Evolutionary conservation across 2,797 vertebrate genomes (phyloP).

Genomic region (Alca torda): DNA sequence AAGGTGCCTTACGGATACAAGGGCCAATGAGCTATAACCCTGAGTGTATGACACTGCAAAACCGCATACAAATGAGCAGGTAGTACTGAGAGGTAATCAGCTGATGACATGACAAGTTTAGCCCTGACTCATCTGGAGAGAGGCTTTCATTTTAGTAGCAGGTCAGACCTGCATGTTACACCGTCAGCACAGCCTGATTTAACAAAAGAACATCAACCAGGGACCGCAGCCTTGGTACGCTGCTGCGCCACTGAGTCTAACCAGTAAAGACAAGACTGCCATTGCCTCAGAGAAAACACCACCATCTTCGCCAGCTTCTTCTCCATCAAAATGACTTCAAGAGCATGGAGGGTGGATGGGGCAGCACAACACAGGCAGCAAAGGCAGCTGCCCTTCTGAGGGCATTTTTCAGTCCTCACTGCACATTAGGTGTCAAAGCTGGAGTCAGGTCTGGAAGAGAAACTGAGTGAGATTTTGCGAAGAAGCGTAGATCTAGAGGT

Average conservation of each 20-base stretch:
- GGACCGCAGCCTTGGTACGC: background rate
- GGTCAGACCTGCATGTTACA: background rate
- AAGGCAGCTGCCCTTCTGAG: background rate
- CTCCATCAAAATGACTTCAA: background rate
- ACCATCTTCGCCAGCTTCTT: background rate
- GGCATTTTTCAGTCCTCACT: background rate
- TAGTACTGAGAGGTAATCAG: background rate
- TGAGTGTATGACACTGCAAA: background rate
- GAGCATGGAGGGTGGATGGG: accelerated
- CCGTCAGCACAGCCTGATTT: background rate
- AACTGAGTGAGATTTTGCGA: background rate
- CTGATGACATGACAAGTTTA: constrained; percentile 14
- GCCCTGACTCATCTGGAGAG: constrained; percentile 32
- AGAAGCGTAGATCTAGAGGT: background rate
- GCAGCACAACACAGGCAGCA: background rate
- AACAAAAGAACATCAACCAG: background rate
- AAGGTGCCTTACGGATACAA: background rate
- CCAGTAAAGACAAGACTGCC: background rate
- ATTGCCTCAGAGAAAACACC: background rate
- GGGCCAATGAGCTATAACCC: background rate
- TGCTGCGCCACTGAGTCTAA: background rate
- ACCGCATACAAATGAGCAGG: constrained; percentile 48
- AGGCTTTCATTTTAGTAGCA: background rate
- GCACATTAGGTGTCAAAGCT: background rate
- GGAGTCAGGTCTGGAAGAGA: background rate